Percentiles rank a stretch among this genome's conserved stretches.
Evolutionary conservation across 2,888 invertebrate species (phyloP).

Genomic region (Pyrgus malvae): DNA sequence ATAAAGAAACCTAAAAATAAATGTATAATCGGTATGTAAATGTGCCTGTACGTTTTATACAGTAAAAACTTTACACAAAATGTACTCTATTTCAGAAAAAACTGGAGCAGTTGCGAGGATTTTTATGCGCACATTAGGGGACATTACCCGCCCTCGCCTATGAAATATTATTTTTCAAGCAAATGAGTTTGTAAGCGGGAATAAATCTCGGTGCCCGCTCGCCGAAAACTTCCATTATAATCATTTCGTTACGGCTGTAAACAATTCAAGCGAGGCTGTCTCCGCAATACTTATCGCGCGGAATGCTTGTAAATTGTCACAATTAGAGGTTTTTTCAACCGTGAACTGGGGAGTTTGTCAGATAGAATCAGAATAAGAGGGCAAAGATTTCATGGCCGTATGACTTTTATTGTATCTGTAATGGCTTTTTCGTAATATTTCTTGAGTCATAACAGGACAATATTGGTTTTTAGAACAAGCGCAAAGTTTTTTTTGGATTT

Average conservation of each 20-base stretch:
- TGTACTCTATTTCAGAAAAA: conserved; percentile 59
- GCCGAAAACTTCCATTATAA: conserved; percentile 51
- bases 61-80: conserved; percentile 67
- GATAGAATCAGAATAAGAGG: conserved; percentile 12
- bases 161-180: conserved; percentile 73
- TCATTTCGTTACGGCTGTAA: conserved; percentile 40
- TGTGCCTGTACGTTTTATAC: conserved; percentile 39
- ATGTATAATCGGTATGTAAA: conserved; percentile 17
- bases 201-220: conserved; percentile 61
- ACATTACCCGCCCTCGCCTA: conserved; percentile 50
- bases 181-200: conserved; percentile 75
- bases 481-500: no score
- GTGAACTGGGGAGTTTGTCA: conserved; percentile 6
- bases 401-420: not conserved
- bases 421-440: not conserved
- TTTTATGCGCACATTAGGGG: conserved; percentile 68
- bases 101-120: conserved; percentile 48
- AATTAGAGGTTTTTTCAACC: conserved; percentile 15
- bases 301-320: conserved; percentile 20
- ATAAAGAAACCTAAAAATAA: no score
- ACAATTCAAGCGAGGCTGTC: conserved; percentile 20
- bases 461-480: no score
- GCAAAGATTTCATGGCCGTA: not conserved
- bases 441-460: no score
- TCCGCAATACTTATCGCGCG: conserved; percentile 19